Conservation (phyloP, 1,140 invertebrate species). For the Luehdorfia chinensis region DNA sequence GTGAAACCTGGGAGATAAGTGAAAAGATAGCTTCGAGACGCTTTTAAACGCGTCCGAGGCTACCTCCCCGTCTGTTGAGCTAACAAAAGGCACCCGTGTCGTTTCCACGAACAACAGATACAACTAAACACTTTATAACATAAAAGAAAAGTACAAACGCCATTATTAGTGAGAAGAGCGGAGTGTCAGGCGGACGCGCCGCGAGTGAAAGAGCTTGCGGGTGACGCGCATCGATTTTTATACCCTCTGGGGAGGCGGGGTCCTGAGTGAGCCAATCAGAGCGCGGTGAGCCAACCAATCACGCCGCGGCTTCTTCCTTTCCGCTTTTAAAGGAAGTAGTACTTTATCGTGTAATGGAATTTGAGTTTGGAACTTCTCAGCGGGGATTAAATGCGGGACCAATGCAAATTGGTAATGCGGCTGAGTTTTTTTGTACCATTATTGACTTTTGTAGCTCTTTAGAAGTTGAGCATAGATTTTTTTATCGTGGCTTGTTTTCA, state of each 20-base stretch:
- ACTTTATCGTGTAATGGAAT: conserved; percentile 72
- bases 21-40: conserved; percentile 51
- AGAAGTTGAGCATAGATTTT: conserved; percentile 24
- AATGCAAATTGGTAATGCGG: conserved; percentile 57
- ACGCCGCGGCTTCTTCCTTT: conserved; percentile 53
- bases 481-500: conserved; percentile 11
- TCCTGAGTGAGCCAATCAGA: conserved; percentile 60
- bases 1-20: conserved; percentile 51
- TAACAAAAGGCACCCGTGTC: conserved; percentile 64
- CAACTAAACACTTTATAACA: conserved; percentile 70
- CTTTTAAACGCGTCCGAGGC: conserved; percentile 61
- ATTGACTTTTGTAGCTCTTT: conserved; percentile 29
- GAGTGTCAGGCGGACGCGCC: conserved; percentile 60
- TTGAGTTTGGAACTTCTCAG: conserved; percentile 60
- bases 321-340: conserved; percentile 58
- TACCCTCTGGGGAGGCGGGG: conserved; percentile 66
- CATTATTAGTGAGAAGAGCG: conserved; percentile 67
- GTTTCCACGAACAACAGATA: conserved; percentile 63
- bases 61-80: conserved; percentile 50
- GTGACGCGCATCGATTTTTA: conserved; percentile 70
- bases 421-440: conserved; percentile 41
- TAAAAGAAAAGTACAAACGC: conserved; percentile 67
- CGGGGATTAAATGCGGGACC: conserved; percentile 57
- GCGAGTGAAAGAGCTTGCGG: conserved; percentile 56
- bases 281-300: conserved; percentile 69